phyloP scores from a whole-genome alignment of 2,113 vertebrate species.

The Apeltes quadracus region DNA sequence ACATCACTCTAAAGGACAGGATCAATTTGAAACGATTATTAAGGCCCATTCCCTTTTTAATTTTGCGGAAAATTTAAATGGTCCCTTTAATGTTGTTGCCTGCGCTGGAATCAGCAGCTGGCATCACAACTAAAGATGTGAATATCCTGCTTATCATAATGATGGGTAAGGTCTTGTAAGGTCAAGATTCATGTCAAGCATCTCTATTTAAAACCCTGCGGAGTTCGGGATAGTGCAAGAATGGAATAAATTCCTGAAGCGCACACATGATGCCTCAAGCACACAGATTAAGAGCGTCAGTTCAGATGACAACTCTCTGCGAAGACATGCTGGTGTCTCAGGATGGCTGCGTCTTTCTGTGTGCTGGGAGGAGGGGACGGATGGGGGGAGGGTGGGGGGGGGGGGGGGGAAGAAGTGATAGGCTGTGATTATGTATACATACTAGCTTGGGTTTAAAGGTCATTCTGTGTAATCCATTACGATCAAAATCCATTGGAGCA shows the following conservation, averaged over 20 bases:
- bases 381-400: conserved; percentile 1
- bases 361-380: neutral
- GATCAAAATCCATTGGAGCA: conserved; percentile 2
- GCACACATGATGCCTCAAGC: conserved; percentile 25
- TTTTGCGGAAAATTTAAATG: conserved; percentile 24
- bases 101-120: neutral
- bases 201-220: conserved; percentile 43
- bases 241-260: conserved; percentile 40
- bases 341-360: conserved; percentile 24
- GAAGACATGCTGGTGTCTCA: conserved; percentile 28
- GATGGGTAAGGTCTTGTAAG: neutral
- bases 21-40: neutral
- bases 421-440: conserved; percentile 49
- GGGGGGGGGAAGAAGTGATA: conserved; percentile 25
- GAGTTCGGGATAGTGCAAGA: conserved; percentile 11
- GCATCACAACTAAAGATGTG: neutral
- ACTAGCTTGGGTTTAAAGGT: conserved; percentile 57
- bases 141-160: conserved; percentile 1
- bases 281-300: conserved; percentile 36
- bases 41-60: neutral
- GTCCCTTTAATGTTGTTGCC: neutral
- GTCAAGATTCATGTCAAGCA: conserved; percentile 8
- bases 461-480: conserved; percentile 43
- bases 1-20: too few species aligned
- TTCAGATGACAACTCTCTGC: conserved; percentile 37